Conservation (phyloP, 1,140 invertebrate genomes). For the Lucilia cuprina region DNA sequence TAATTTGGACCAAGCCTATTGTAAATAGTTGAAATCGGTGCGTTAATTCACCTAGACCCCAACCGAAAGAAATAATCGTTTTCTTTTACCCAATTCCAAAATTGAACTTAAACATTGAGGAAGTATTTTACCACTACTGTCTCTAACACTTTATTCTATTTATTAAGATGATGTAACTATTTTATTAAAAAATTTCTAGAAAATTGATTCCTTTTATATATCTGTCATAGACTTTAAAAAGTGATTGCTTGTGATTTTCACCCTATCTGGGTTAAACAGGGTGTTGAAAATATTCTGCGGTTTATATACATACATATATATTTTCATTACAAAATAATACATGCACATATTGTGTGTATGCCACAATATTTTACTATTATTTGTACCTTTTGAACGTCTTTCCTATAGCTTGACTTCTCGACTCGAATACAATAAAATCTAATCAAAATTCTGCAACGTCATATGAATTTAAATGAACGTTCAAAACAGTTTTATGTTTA, state of each 20-base stretch:
- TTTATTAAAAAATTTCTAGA: too few species aligned
- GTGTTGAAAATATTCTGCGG: not conserved
- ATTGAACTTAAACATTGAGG: too few species aligned
- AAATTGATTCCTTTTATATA: not conserved
- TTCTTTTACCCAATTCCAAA: too few species aligned
- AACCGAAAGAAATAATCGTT: too few species aligned
- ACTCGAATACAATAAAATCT: not conserved
- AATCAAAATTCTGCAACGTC: slow-evolving; percentile 2
- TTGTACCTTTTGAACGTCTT: not conserved
- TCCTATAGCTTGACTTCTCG: not conserved
- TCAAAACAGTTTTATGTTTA: not conserved
- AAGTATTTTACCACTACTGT: too few species aligned
- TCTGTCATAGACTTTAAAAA: not conserved
- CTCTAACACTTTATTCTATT: too few species aligned
- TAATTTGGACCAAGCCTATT: too few species aligned
- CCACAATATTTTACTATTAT: not conserved
- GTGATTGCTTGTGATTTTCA: not conserved
- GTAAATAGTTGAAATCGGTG: too few species aligned
- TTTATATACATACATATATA: not conserved
- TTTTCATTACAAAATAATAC: not conserved
- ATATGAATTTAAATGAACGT: not conserved
- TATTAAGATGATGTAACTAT: not conserved
- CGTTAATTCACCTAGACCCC: too few species aligned
- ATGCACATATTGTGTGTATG: not conserved
- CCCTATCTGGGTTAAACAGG: not conserved